phyloP scores from a whole-genome alignment of 2,888 invertebrate genomes.

The Perizoma affinitatum region DNA sequence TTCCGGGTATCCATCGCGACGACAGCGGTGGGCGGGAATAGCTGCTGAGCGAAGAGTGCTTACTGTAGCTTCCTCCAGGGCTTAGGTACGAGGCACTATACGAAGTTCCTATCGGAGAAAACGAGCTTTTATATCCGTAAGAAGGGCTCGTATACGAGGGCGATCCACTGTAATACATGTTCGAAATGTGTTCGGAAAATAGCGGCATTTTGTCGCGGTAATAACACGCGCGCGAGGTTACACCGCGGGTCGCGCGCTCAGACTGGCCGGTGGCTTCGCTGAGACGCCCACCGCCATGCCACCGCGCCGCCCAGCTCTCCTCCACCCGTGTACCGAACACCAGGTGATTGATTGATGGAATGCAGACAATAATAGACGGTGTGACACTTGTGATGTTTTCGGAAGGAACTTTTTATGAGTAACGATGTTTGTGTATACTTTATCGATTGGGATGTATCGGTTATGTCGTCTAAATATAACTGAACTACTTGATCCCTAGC shows the following conservation, averaged over 20 bases:
- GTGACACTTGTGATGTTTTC: constrained; percentile 53
- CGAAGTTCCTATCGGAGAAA: constrained; percentile 64
- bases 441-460: constrained; percentile 2
- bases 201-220: constrained; percentile 84
- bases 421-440: constrained; percentile 30
- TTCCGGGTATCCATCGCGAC: constrained; percentile 68
- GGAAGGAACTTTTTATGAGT: constrained; percentile 53
- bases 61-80: constrained; percentile 75
- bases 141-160: constrained; percentile 78
- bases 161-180: constrained; percentile 81
- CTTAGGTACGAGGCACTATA: constrained; percentile 81
- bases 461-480: constrained; percentile 17
- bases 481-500: constrained; percentile 4
- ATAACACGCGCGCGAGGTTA: constrained; percentile 49
- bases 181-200: constrained; percentile 87
- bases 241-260: constrained; percentile 59
- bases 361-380: constrained; percentile 67
- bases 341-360: constrained; percentile 78
- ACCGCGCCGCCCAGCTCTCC: constrained; percentile 40
- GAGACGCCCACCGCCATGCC: constrained; percentile 44
- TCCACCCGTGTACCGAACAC: constrained; percentile 45
- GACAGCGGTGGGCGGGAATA: constrained; percentile 81
- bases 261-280: constrained; percentile 55
- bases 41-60: constrained; percentile 77
- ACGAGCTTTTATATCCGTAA: constrained; percentile 73